Conservation (phyloP, 2,113 vertebrate genomes). For the Tympanuchus pallidicinctus region DNA sequence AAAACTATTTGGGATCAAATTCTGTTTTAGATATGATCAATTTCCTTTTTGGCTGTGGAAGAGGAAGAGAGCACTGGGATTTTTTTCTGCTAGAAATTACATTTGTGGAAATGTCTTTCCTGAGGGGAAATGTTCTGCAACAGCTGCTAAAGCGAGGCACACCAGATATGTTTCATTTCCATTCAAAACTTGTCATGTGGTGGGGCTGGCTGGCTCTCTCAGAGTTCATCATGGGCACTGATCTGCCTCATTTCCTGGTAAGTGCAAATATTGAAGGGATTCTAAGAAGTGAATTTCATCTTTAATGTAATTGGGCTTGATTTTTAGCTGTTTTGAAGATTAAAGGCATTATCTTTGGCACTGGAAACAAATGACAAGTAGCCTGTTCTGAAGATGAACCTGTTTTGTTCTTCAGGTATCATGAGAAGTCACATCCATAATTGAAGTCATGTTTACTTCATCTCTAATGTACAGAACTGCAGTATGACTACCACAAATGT, state of each 20-base stretch:
- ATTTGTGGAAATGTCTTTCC: not conserved
- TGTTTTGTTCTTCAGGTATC: not conserved
- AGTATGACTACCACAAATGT: not conserved
- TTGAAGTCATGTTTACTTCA: not conserved
- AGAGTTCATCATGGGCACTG: not conserved
- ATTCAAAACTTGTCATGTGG: not conserved
- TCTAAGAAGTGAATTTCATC: not conserved
- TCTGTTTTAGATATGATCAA: not conserved
- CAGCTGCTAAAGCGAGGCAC: not conserved
- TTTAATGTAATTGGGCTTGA: not conserved
- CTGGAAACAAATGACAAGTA: not conserved
- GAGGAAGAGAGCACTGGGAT: fast-evolving
- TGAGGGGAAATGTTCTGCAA: not conserved
- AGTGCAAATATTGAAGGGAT: not conserved
- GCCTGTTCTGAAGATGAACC: not conserved
- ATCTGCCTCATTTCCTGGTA: not conserved
- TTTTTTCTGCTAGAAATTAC: not conserved
- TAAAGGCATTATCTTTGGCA: not conserved
- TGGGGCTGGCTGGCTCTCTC: not conserved
- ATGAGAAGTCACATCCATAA: not conserved
- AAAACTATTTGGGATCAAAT: not conserved
- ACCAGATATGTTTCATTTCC: not conserved
- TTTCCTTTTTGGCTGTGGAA: not conserved
- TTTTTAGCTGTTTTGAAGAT: not conserved
- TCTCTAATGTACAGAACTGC: not conserved